Conservation (phyloP, 2,888 invertebrate genomes). For the Protodeltote pygarga region DNA sequence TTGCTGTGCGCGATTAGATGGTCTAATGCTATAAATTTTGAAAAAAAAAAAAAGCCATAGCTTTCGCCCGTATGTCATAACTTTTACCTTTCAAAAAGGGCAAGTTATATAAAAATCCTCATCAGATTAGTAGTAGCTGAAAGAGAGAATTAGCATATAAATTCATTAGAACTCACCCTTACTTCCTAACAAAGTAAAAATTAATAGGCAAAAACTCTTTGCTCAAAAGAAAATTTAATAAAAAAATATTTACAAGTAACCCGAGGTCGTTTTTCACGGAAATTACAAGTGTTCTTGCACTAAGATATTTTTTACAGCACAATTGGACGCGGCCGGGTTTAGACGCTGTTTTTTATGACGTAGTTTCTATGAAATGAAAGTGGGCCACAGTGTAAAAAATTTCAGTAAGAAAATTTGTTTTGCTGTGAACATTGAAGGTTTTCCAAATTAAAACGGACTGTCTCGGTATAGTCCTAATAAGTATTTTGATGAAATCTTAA, state of each 20-base stretch:
- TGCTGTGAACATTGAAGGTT: neutral
- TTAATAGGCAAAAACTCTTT: neutral
- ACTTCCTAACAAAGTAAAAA: neutral
- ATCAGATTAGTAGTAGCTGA: no score
- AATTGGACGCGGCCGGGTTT: neutral
- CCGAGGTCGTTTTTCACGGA: neutral
- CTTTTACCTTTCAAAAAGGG: no score
- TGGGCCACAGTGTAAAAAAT: neutral
- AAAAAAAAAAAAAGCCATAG: no score
- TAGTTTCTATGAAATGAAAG: conserved; percentile 2
- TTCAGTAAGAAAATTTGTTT: neutral
- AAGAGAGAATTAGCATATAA: conserved; percentile 4
- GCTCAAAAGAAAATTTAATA: no score
- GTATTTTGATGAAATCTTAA: no score
- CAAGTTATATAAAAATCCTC: no score
- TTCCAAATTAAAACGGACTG: no score
- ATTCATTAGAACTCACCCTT: neutral
- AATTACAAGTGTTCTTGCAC: conserved; percentile 3
- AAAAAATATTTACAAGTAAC: conserved; percentile 2
- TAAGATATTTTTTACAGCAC: conserved; percentile 11
- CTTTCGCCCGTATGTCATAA: no score
- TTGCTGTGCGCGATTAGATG: no score
- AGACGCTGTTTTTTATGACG: conserved; percentile 13
- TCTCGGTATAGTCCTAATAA: no score
- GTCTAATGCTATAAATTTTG: no score